phyloP scores from a whole-genome alignment of 2,888 invertebrate genomes.

The Eupsilia transversa region DNA sequence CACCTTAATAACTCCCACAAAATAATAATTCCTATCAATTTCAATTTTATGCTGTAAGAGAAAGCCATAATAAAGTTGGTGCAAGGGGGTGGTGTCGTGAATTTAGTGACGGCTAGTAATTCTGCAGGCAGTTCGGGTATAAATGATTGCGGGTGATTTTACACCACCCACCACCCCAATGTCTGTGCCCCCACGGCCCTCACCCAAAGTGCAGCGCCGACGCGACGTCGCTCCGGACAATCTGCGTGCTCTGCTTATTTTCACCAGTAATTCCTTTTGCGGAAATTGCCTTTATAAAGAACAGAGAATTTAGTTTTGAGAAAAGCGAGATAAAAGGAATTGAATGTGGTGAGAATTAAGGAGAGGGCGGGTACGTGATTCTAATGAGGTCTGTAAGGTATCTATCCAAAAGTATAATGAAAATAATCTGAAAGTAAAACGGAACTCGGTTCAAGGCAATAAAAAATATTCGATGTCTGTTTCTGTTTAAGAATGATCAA shows the following conservation, averaged over 20 bases:
- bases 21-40: slow-evolving; percentile 64
- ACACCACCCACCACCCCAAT: slow-evolving; percentile 84
- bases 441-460: not conserved
- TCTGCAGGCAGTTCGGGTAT: slow-evolving; percentile 90
- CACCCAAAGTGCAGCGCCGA: slow-evolving; percentile 86
- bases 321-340: slow-evolving; percentile 76
- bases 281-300: slow-evolving; percentile 90
- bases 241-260: slow-evolving; percentile 91
- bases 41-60: slow-evolving; percentile 65
- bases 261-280: slow-evolving; percentile 89
- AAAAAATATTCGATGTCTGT: not conserved
- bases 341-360: slow-evolving; percentile 54
- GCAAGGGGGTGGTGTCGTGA: slow-evolving; percentile 73
- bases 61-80: slow-evolving; percentile 69
- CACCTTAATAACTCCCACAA: slow-evolving; percentile 17
- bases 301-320: slow-evolving; percentile 83
- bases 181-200: slow-evolving; percentile 82
- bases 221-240: slow-evolving; percentile 89
- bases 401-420: not conserved
- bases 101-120: slow-evolving; percentile 89
- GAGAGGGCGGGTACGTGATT: slow-evolving; percentile 15
- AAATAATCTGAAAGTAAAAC: not conserved
- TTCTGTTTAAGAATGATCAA: not conserved
- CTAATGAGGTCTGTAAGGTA: slow-evolving; percentile 2
- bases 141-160: slow-evolving; percentile 91